phyloP scores from a whole-genome alignment of 2,888 invertebrate species.

The Drosophila emarginata region DNA sequence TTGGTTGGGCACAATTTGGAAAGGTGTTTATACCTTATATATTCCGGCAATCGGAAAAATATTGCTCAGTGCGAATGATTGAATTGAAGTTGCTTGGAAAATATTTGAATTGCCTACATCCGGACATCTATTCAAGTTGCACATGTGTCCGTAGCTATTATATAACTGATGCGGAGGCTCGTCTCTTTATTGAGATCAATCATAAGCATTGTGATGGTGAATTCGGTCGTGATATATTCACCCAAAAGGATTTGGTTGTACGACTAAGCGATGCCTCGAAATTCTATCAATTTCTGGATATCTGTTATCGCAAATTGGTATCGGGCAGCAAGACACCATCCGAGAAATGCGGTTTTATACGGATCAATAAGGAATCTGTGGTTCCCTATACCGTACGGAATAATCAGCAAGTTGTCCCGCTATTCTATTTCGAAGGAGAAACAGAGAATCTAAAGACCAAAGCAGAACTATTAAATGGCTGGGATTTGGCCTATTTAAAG shows the following conservation, averaged over 20 bases:
- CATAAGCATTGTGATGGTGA: slow-evolving; percentile 94
- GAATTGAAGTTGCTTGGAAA: slow-evolving; percentile 95
- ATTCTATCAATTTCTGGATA: slow-evolving; percentile 94
- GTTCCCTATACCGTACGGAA: slow-evolving; percentile 95
- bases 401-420: slow-evolving; percentile 93
- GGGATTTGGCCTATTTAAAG: slow-evolving; percentile 96
- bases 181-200: slow-evolving; percentile 95
- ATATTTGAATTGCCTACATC: slow-evolving; percentile 93
- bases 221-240: slow-evolving; percentile 94
- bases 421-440: slow-evolving; percentile 93
- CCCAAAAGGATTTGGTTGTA: slow-evolving; percentile 94
- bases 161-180: slow-evolving; percentile 94
- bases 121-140: slow-evolving; percentile 94
- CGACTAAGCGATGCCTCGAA: slow-evolving; percentile 93
- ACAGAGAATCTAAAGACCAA: slow-evolving; percentile 95
- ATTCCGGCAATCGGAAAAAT: slow-evolving; percentile 91
- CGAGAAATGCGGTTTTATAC: slow-evolving; percentile 94
- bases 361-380: slow-evolving; percentile 95
- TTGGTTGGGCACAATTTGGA: slow-evolving; percentile 95
- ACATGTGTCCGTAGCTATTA: slow-evolving; percentile 96
- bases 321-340: slow-evolving; percentile 86
- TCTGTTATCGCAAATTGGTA: slow-evolving; percentile 92
- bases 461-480: slow-evolving; percentile 93
- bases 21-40: slow-evolving; percentile 94
- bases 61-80: slow-evolving; percentile 96